Conservation (phyloP, 92 coral and sea anemone species). For the Desmophyllum pertusum region DNA sequence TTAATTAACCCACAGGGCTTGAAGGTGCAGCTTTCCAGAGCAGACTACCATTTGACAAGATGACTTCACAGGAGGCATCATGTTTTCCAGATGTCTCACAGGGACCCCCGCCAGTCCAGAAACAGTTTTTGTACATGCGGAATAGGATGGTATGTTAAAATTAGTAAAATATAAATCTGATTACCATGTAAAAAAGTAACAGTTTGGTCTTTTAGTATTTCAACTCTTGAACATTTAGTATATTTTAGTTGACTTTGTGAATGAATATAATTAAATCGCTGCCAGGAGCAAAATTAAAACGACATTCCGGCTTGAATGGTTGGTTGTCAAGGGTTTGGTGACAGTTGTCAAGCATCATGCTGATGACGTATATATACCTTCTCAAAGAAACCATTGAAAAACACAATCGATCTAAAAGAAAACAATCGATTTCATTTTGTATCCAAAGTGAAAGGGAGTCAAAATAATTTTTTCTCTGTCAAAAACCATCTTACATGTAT, state of each 20-base stretch:
- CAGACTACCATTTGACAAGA: slow-evolving; percentile 94
- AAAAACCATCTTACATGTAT: too few relatives aligned
- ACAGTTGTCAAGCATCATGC: slow-evolving; percentile 23
- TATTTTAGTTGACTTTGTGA: too few relatives aligned
- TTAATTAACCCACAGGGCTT: slow-evolving; percentile 50
- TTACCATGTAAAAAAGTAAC: too few relatives aligned
- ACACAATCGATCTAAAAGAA: slow-evolving; percentile 33
- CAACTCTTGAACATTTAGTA: too few relatives aligned
- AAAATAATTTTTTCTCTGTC: too few relatives aligned
- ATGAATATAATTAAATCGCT: background rate
- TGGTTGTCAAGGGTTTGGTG: slow-evolving; percentile 23
- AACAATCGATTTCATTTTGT: slow-evolving; percentile 52
- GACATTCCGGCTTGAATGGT: background rate
- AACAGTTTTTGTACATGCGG: slow-evolving; percentile 87
- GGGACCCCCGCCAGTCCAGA: slow-evolving; percentile 88
- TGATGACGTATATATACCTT: slow-evolving; percentile 25
- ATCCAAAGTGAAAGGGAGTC: too few relatives aligned
- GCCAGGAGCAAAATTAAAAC: background rate
- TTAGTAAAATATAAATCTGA: too few relatives aligned
- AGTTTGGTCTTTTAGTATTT: too few relatives aligned
- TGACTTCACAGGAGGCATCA: slow-evolving; percentile 97
- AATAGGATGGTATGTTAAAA: slow-evolving; percentile 83
- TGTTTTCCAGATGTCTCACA: slow-evolving; percentile 97
- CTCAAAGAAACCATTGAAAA: slow-evolving; percentile 2
- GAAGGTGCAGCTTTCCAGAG: slow-evolving; percentile 99